phyloP scores from a whole-genome alignment of 2,888 invertebrate genomes.

The Leucophenga montana region DNA sequence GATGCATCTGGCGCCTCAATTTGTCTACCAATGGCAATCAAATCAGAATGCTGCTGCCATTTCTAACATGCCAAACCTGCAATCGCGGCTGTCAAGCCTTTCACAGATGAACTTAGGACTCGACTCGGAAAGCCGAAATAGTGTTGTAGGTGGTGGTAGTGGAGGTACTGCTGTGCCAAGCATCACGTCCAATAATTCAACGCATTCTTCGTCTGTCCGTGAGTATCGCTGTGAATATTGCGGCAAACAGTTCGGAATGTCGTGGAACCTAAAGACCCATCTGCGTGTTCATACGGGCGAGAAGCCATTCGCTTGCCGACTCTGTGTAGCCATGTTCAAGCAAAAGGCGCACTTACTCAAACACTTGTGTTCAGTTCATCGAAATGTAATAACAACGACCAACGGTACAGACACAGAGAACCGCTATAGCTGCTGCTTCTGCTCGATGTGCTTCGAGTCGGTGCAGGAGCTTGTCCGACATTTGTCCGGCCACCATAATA shows the following conservation, averaged over 20 bases:
- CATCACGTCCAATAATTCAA: conserved; percentile 56
- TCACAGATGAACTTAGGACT: conserved; percentile 60
- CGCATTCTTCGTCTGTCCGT: conserved; percentile 80
- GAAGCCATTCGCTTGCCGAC: conserved; percentile 90
- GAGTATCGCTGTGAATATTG: conserved; percentile 92
- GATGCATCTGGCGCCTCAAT: conserved; percentile 75
- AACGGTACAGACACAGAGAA: conserved; percentile 83
- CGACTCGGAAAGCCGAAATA: conserved; percentile 57
- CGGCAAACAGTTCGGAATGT: conserved; percentile 93
- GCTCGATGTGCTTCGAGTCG: conserved; percentile 88
- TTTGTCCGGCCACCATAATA: conserved; percentile 90
- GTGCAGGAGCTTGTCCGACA: conserved; percentile 90
- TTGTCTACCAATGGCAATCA: conserved; percentile 73
- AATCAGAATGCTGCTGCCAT: conserved; percentile 64
- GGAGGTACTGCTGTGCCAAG: conserved; percentile 38
- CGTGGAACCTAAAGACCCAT: conserved; percentile 93
- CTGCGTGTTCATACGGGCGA: conserved; percentile 90
- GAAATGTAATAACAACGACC: conserved; percentile 84
- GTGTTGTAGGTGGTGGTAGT: conserved; percentile 38
- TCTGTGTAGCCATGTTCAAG: conserved; percentile 93
- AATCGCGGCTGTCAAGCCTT: conserved; percentile 64
- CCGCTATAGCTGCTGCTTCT: conserved; percentile 90
- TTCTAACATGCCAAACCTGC: conserved; percentile 64
- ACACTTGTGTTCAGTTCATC: conserved; percentile 90
- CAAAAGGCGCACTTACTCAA: conserved; percentile 91